A percentile compares a stretch with the other conserved stretches of the same genome.
These are phyloP conservation scores for Electrophaes corylata DNA, from an alignment of 2,888 invertebrate species.

Conservation along the genomic window DNA sequence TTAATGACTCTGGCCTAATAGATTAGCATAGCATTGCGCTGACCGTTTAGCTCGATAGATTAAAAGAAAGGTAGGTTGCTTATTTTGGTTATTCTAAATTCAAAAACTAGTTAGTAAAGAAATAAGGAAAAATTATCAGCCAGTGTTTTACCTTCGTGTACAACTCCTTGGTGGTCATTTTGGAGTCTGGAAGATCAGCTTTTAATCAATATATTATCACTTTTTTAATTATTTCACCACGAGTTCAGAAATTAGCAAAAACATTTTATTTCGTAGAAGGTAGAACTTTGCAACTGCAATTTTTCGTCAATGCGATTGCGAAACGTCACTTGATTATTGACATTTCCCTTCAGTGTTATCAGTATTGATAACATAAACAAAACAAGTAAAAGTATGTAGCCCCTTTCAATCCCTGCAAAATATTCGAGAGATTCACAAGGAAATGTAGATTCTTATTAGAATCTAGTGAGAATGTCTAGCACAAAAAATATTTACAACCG, in stretches of 20 bases:
- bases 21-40: not conserved
- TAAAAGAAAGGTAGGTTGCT: conserved; percentile 6
- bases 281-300: conserved; percentile 68
- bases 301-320: conserved; percentile 66
- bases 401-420: conserved; percentile 32
- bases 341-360: conserved; percentile 66
- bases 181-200: conserved; percentile 42
- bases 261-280: conserved; percentile 69
- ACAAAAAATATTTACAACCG: conserved; percentile 49
- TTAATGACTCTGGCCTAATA: conserved; percentile 7
- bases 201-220: conserved; percentile 42
- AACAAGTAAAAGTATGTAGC: conserved; percentile 37
- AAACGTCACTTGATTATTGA: conserved; percentile 77
- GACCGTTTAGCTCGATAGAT: conserved; percentile 1
- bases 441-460: conserved; percentile 58
- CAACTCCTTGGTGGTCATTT: conserved; percentile 82
- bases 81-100: conserved; percentile 22
- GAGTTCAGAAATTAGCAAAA: conserved; percentile 62
- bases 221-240: conserved; percentile 66
- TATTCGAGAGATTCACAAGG: conserved; percentile 53
- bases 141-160: conserved; percentile 74
- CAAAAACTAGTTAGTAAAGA: conserved; percentile 17
- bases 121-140: conserved; percentile 10
- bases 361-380: conserved; percentile 45
- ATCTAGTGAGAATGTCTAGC: conserved; percentile 53